Conservation (phyloP, 2,113 vertebrate species). For the Dipodomys stephensi region DNA sequence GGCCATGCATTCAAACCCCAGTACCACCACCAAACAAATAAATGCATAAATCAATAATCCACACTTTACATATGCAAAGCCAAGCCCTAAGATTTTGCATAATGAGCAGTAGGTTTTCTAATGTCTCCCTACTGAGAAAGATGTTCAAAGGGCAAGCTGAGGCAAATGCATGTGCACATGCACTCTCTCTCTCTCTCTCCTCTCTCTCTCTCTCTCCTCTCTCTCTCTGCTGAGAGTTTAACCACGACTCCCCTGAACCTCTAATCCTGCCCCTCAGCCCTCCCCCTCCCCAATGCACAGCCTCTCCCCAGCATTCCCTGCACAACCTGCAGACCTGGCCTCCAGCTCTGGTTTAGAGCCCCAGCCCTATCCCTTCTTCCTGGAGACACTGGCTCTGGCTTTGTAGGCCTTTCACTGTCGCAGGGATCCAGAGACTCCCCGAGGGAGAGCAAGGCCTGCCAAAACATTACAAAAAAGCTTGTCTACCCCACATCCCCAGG, state of each 20-base stretch:
- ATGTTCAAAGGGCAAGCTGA: background rate
- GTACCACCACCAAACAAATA: no score
- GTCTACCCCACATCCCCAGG: background rate
- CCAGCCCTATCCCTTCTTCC: background rate
- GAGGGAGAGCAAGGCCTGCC: background rate
- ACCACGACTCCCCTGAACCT: background rate
- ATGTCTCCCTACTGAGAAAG: no score
- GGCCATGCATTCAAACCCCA: no score
- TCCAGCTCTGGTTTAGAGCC: background rate
- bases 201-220: no score
- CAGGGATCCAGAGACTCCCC: background rate
- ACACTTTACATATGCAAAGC: background rate
- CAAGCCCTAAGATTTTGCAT: background rate
- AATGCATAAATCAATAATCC: background rate
- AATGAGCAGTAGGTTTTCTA: background rate
- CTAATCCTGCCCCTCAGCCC: background rate
- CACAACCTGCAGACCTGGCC: background rate
- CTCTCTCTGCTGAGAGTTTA: accelerated
- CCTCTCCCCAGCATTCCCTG: background rate
- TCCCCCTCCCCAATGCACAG: background rate
- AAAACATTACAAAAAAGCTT: background rate
- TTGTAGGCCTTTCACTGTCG: background rate
- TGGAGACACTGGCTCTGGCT: no score
- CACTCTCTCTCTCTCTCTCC: no score
- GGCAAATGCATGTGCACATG: no score